A percentile compares a stretch with the other conserved stretches of the same genome.
phyloP scores from a whole-genome alignment of 2,113 vertebrate genomes.

The Cryptomyrus ogoouensis region DNA sequence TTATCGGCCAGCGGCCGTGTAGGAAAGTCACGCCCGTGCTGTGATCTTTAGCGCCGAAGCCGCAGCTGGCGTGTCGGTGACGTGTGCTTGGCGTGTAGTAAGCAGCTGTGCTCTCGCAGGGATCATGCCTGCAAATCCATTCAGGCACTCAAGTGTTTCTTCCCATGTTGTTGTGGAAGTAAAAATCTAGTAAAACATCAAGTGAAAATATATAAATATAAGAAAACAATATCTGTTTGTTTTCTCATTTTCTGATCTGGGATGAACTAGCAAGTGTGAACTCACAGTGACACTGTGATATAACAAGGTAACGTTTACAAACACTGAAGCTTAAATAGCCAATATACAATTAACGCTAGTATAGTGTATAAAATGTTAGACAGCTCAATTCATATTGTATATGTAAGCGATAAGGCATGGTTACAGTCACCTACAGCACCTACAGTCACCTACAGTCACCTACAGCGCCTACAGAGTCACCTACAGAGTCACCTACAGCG shows the following conservation, averaged over 20 bases:
- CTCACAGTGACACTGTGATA: neutral
- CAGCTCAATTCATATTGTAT: neutral
- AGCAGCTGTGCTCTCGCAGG: neutral
- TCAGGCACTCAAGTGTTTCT: neutral
- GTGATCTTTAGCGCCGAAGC: neutral
- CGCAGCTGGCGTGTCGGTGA: neutral
- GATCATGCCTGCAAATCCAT: neutral
- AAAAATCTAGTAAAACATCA: neutral
- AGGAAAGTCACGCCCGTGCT: neutral
- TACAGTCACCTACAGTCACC: neutral
- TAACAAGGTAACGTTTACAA: conserved; percentile 2
- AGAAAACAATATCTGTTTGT: neutral
- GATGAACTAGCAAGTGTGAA: conserved; percentile 2
- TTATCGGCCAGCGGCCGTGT: neutral
- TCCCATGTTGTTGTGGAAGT: neutral
- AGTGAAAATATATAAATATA: neutral
- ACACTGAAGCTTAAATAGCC: neutral
- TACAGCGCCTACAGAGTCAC: neutral
- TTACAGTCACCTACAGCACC: neutral
- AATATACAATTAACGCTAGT: neutral
- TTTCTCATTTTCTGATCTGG: neutral
- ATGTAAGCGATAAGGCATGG: neutral
- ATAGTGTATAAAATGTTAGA: neutral
- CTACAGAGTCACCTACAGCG: neutral
- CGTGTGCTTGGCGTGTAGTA: neutral